Percentiles rank a stretch among this genome's conserved stretches.
Conservation (phyloP, 2,797 vertebrate genomes). For the Coreius guichenoti region DNA sequence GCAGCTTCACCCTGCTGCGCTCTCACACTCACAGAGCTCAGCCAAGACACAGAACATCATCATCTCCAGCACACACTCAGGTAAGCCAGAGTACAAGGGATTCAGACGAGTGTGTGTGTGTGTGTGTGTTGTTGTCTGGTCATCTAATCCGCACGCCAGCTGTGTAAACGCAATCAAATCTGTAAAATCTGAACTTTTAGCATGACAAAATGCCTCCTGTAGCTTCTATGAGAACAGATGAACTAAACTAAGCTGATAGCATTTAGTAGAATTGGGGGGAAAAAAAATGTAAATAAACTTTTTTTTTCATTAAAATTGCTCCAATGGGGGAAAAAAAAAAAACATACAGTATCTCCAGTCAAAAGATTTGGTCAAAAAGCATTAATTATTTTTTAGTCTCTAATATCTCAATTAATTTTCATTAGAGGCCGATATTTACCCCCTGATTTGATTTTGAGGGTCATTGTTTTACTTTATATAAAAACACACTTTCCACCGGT, state of each 20-base stretch:
- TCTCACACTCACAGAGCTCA: conserved; percentile 59
- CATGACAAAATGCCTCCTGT: conserved; percentile 15
- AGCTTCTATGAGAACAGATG: neutral
- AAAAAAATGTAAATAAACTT: too few species aligned
- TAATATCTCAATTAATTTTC: neutral
- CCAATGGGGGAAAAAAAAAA: neutral
- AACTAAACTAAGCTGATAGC: neutral
- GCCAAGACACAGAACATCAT: conserved; percentile 35
- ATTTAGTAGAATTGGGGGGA: neutral
- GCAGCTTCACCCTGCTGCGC: conserved; percentile 52
- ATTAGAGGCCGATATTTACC: neutral
- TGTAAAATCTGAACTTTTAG: conserved; percentile 22
- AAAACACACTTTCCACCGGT: neutral
- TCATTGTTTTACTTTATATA: neutral
- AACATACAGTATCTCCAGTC: neutral
- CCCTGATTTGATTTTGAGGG: neutral
- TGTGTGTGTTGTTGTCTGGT: conserved; percentile 1
- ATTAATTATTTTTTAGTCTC: neutral
- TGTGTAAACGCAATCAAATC: neutral
- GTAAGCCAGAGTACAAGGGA: conserved; percentile 12
- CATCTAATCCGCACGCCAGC: neutral
- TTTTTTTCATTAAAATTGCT: neutral
- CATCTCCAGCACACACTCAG: conserved; percentile 37
- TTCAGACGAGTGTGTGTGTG: neutral
- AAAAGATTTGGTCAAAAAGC: neutral